Evolutionary conservation across 2,888 invertebrate genomes (phyloP).

Genomic region (Pharmacophagus antenor): DNA sequence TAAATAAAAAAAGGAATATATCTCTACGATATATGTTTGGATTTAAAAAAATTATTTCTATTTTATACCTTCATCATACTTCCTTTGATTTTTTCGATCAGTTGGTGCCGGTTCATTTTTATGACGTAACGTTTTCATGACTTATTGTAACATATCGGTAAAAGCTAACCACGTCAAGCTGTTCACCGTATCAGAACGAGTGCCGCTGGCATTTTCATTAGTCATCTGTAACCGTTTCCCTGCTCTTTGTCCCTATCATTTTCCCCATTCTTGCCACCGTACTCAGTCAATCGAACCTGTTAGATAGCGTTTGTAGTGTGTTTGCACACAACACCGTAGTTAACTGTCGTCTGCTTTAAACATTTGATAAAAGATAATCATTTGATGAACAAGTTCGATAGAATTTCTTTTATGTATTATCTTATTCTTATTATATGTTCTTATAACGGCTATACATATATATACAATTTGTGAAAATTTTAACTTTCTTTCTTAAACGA

Average conservation of each 20-base stretch:
- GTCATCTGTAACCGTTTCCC: slow-evolving; percentile 8
- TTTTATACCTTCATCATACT: no score
- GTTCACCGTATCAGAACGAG: slow-evolving; percentile 2
- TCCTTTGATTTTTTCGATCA: not conserved
- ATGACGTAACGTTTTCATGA: slow-evolving; percentile 3
- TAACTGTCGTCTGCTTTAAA: not conserved
- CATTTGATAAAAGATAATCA: no score
- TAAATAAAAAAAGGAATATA: no score
- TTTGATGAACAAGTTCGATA: no score
- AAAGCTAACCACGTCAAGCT: slow-evolving; percentile 8
- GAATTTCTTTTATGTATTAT: no score
- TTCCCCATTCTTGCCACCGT: slow-evolving; percentile 1
- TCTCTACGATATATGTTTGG: no score
- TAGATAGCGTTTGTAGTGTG: slow-evolving; percentile 3
- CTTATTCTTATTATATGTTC: no score
- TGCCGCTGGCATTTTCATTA: slow-evolving; percentile 19
- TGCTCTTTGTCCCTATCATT: slow-evolving; percentile 8
- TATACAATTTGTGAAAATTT: no score
- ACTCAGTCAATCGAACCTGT: slow-evolving; percentile 8
- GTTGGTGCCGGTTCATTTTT: not conserved
- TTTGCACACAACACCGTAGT: not conserved
- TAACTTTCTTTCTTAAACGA: no score
- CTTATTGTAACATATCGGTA: slow-evolving; percentile 4
- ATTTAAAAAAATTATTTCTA: no score
- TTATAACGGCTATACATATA: no score